These are phyloP conservation scores for Eudasyphora cyanicolor DNA, from an alignment of 2,888 invertebrate genomes.

Conservation along the genomic window DNA sequence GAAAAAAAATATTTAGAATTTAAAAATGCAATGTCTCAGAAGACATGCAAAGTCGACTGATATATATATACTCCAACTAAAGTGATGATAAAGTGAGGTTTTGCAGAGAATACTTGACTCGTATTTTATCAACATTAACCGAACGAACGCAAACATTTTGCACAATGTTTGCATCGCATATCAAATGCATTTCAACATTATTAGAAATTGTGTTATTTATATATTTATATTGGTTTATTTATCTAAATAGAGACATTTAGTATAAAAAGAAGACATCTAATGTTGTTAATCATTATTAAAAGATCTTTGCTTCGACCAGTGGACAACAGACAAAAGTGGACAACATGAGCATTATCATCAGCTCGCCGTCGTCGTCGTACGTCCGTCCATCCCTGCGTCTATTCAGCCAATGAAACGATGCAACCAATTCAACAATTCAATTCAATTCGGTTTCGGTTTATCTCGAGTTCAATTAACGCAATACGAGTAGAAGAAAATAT, in stretches of 20 bases:
- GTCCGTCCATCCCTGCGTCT: not conserved
- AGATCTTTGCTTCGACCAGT: conserved; percentile 27
- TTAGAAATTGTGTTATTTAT: conserved; percentile 40
- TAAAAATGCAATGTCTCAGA: no score
- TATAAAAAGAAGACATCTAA: not conserved
- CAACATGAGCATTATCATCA: not conserved
- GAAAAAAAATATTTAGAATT: no score
- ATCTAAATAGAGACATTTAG: conserved; percentile 13
- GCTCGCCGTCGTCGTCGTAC: not conserved
- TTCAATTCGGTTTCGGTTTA: not conserved
- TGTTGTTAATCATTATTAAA: conserved; percentile 46
- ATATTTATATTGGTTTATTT: not conserved
- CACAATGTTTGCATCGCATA: no score
- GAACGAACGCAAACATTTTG: no score
- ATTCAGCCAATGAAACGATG: not conserved
- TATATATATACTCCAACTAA: no score
- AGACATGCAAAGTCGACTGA: no score
- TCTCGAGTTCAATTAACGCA: not conserved
- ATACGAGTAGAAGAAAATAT: conserved; percentile 14
- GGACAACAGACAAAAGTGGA: conserved; percentile 1
- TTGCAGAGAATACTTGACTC: no score
- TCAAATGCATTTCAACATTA: conserved; percentile 36
- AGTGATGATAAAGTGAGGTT: no score
- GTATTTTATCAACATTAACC: no score
- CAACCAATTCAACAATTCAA: conserved; percentile 1